Evolutionary conservation across 2,797 vertebrate species (phyloP).

Genomic region (Gobio occitaniae): DNA sequence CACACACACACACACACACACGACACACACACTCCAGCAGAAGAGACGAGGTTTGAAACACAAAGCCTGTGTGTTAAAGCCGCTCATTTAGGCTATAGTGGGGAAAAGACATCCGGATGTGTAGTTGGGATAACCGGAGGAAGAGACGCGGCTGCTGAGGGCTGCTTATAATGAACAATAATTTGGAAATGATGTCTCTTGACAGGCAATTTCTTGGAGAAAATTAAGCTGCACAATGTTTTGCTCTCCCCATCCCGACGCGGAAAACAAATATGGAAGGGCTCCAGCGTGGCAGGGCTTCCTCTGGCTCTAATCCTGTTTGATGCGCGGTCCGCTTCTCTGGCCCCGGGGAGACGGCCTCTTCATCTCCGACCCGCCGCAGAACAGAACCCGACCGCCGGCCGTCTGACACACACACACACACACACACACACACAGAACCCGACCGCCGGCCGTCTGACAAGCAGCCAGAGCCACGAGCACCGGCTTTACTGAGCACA

Average conservation of each 20-base stretch:
- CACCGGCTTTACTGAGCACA: neutral
- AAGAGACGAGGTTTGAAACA: neutral
- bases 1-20: too few species aligned
- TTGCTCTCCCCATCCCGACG: conserved; percentile 27
- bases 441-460: conserved; percentile 19
- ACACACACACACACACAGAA: neutral
- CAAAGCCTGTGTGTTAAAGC: neutral
- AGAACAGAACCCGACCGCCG: conserved; percentile 27
- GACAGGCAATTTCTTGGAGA: conserved; percentile 52
- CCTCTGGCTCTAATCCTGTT: conserved; percentile 59
- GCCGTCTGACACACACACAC: neutral
- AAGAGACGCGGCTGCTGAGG: neutral
- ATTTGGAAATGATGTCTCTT: conserved; percentile 52
- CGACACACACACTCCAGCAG: neutral
- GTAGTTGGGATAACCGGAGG: neutral
- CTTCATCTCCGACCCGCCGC: conserved; percentile 48
- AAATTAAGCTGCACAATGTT: conserved; percentile 53
- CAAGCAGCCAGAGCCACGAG: conserved; percentile 23
- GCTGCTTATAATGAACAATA: conserved; percentile 43
- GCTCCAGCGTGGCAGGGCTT: conserved; percentile 54
- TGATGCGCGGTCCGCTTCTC: conserved; percentile 55
- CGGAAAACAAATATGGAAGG: conserved; percentile 59
- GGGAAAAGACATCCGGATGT: neutral
- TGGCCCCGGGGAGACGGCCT: conserved; percentile 45
- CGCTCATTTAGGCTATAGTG: neutral